Conservation (phyloP, 2,113 vertebrate species). For the Scalopus aquaticus region DNA sequence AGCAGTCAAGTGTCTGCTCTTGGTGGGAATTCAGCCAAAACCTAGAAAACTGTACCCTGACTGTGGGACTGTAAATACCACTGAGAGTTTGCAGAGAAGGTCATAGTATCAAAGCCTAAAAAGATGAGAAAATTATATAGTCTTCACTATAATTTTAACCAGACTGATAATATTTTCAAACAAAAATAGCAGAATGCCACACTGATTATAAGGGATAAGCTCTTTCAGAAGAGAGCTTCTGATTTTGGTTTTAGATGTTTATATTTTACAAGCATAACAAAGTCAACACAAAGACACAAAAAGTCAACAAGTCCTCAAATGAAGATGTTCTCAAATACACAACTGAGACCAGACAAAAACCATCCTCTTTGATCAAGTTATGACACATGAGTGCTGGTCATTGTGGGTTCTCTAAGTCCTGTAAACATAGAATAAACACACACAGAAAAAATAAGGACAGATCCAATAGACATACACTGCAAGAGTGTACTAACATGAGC, state of each 20-base stretch:
- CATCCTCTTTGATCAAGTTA: background rate
- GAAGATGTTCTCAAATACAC: background rate
- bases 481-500: no score
- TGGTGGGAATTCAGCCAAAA: background rate
- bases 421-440: background rate
- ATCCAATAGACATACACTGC: background rate
- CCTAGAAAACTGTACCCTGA: background rate
- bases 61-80: background rate
- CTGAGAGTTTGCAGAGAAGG: background rate
- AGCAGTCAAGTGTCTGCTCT: background rate
- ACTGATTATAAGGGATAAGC: background rate
- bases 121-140: background rate
- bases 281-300: background rate
- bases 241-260: background rate
- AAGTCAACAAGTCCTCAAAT: background rate
- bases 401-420: background rate
- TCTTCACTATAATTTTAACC: background rate
- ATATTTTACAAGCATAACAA: background rate
- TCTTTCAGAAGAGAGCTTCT: constrained; percentile 19
- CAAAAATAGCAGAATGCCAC: background rate
- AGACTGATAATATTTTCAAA: constrained; percentile 13
- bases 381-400: background rate
- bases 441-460: background rate
- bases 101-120: background rate
- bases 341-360: background rate